Base-by-base conservation (phyloP, 1,140 invertebrate species). In the Drosophila oshimai region DNA sequence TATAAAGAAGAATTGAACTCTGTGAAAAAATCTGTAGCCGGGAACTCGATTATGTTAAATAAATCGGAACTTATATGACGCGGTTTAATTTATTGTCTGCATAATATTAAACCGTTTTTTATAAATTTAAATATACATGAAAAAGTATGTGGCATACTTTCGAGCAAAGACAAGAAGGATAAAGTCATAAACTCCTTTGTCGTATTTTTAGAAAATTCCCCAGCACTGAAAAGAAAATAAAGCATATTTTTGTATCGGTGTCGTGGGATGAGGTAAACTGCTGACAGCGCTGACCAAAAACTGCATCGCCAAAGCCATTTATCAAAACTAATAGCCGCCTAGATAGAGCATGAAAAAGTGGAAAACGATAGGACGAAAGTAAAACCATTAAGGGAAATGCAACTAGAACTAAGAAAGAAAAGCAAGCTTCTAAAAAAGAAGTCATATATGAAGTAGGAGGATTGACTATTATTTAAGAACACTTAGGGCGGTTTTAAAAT, bases 301-400 rank as follows among this genome's bases (percentile, higher is more conserved):
- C 28, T 37, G 41, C 45, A 70, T 67, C 77, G 49, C 28, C 45
- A 36, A 18, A 29, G 33, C 77, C 76, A 81, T 80, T 67, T 71
- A 80, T 80, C 71, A 80, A 81, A 79, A 65, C 65, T 80, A 75
- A 81, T 80, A 72, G 76, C 76, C 29, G 39, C 13, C 39, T 13
- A 81, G 76, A 80, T 80, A 80, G 71, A 42, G 34, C 34, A 37
- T 58, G 62, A 39, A 65, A 80, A 58, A 74, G 61, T 58, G 15
- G 18, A 49, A 65, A 65, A 22, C 33, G 57, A 28, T 47, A 31
- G 49, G 47, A 42, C 17, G 36, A 39, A 36, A 74, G 68, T 71
- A 50, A 51, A 74, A 49, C 76, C 64, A 65, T 70, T 79, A 64
- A 54, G 64, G 26, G 15, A 17, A 71, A 55, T 65, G 46, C 45